phyloP scores from a whole-genome alignment of 1,140 invertebrate species.

The Agrilus planipennis region DNA sequence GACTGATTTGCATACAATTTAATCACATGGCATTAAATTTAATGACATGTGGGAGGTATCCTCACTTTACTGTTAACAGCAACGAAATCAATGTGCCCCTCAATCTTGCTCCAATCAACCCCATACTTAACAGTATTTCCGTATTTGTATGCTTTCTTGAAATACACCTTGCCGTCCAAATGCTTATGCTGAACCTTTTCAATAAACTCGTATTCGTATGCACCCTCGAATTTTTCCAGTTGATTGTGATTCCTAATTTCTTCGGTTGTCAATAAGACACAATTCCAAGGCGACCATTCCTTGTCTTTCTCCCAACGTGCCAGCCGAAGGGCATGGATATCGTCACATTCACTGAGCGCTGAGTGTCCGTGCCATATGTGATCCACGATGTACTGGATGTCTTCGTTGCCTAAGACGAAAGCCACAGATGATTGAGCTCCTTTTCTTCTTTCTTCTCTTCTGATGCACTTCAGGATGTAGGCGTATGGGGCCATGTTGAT shows the following conservation, averaged over 20 bases:
- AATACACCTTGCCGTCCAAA: slow-evolving; percentile 24
- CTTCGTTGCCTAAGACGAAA: slow-evolving; percentile 47
- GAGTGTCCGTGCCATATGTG: slow-evolving; percentile 57
- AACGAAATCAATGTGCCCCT: slow-evolving; percentile 13
- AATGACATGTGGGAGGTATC: slow-evolving; percentile 16
- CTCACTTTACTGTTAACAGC: slow-evolving; percentile 17
- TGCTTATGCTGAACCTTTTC: slow-evolving; percentile 28
- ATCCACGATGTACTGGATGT: slow-evolving; percentile 51
- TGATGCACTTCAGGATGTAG: slow-evolving; percentile 45
- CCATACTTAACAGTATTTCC: slow-evolving; percentile 11
- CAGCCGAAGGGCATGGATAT: slow-evolving; percentile 44
- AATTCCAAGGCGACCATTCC: slow-evolving; percentile 64
- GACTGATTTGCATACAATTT: too few relatives aligned
- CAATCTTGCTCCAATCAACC: slow-evolving; percentile 14
- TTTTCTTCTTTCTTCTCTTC: slow-evolving; percentile 42
- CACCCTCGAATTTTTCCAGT: slow-evolving; percentile 36
- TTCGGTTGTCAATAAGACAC: slow-evolving; percentile 49
- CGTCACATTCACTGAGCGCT: slow-evolving; percentile 44
- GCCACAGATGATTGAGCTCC: slow-evolving; percentile 44
- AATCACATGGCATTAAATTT: too few relatives aligned
- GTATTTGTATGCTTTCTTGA: slow-evolving; percentile 10
- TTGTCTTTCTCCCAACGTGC: slow-evolving; percentile 43
- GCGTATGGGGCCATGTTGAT: slow-evolving; percentile 47
- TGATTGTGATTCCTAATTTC: slow-evolving; percentile 49
- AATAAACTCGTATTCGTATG: slow-evolving; percentile 42